phyloP scores from a whole-genome alignment of 1,140 invertebrate species.

The Dysdera silvatica region DNA sequence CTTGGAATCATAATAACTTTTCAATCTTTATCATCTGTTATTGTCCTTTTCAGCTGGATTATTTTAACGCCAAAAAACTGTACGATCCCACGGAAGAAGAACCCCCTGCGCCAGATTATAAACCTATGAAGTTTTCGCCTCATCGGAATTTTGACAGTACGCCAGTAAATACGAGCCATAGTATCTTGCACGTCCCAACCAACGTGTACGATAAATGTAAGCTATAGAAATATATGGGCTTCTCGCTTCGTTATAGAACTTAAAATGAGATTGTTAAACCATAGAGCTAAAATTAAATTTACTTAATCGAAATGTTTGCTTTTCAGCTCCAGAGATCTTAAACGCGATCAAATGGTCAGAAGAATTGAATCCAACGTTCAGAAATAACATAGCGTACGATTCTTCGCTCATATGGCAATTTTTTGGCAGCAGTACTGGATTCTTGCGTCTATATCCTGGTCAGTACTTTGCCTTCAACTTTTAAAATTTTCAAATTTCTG shows the following conservation, averaged over 20 bases:
- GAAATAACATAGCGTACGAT: conserved; percentile 74
- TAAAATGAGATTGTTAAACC: no score
- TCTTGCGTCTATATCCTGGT: conserved; percentile 83
- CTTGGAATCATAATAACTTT: background rate
- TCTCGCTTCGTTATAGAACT: no score
- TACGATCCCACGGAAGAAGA: background rate
- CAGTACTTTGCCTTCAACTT: conserved; percentile 4
- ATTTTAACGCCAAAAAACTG: conserved; percentile 14
- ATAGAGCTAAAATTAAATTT: background rate
- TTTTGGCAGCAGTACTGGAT: conserved; percentile 83
- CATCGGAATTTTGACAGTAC: conserved; percentile 71
- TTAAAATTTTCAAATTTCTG: background rate
- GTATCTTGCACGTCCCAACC: conserved; percentile 85
- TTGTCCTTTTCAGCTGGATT: conserved; percentile 2
- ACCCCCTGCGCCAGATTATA: background rate
- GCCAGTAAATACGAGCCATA: conserved; percentile 67
- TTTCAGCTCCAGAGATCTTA: conserved; percentile 52
- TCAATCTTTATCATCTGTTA: background rate
- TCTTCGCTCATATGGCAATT: conserved; percentile 89
- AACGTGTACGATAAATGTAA: conserved; percentile 83
- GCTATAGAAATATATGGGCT: no score
- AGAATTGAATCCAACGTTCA: conserved; percentile 70
- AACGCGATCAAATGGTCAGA: conserved; percentile 81
- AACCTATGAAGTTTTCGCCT: conserved; percentile 50
- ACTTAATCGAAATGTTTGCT: background rate